A percentile compares a stretch with the other conserved stretches of the same genome.
Evolutionary conservation across 2,888 invertebrate genomes (phyloP).

Genomic region (Sinodicranocentrus sp.): DNA sequence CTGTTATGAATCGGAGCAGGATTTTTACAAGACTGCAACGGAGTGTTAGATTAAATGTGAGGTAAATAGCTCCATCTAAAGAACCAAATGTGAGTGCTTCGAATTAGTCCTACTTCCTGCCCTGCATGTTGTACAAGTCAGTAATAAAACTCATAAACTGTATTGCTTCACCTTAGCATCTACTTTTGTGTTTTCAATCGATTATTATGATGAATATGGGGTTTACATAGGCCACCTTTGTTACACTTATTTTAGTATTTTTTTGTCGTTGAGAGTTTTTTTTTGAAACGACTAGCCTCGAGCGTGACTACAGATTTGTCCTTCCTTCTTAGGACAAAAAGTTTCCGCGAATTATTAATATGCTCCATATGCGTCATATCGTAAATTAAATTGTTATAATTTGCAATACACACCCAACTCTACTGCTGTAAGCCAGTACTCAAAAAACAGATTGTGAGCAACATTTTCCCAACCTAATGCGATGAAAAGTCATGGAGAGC

Average conservation of each 20-base stretch:
- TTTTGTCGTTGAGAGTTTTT: not conserved
- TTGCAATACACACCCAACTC: conserved; percentile 8
- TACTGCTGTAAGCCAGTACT: no score
- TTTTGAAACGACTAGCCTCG: conserved; percentile 45
- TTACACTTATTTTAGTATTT: not conserved
- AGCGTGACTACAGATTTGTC: conserved; percentile 50
- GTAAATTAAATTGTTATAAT: conserved; percentile 2
- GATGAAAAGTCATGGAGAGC: conserved; percentile 1
- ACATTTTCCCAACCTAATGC: no score
- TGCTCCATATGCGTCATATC: not conserved
- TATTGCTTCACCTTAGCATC: conserved; percentile 2
- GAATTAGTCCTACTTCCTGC: conserved; percentile 31
- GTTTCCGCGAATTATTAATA: conserved; percentile 51
- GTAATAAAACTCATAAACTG: no score
- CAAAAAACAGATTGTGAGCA: no score
- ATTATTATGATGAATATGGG: not conserved
- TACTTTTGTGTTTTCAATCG: not conserved
- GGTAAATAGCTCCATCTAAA: not conserved
- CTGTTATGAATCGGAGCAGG: no score
- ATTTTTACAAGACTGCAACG: no score
- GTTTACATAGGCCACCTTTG: not conserved
- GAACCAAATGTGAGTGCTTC: not conserved
- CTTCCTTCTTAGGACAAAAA: conserved; percentile 54
- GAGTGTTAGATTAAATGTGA: not conserved
- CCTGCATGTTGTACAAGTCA: conserved; percentile 12